Evolutionary conservation across 2,888 invertebrate genomes (phyloP).

Genomic region (Drosophila neotestacea): DNA sequence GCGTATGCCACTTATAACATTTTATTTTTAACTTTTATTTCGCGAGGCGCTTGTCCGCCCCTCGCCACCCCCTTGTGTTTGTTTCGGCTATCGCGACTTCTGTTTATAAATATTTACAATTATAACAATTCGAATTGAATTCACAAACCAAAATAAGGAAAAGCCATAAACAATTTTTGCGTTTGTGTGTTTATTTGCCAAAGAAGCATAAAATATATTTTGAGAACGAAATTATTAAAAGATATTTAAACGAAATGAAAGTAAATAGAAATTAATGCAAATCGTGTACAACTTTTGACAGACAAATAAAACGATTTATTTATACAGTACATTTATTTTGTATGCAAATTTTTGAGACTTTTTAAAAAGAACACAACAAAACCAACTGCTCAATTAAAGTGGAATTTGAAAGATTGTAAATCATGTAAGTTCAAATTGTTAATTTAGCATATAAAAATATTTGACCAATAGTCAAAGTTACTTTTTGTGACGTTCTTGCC

Average conservation of each 20-base stretch:
- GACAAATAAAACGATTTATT: conserved; percentile 40
- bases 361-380: conserved; percentile 20
- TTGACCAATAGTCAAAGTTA: neutral
- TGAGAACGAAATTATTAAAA: neutral
- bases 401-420: conserved; percentile 32
- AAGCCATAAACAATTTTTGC: conserved; percentile 35
- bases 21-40: conserved; percentile 61
- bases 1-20: conserved; percentile 64
- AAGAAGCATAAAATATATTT: conserved; percentile 25
- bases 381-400: conserved; percentile 31
- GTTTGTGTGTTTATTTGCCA: conserved; percentile 54
- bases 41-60: conserved; percentile 30
- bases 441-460: neutral
- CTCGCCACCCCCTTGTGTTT: conserved; percentile 11
- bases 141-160: conserved; percentile 32
- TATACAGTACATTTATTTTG: conserved; percentile 23
- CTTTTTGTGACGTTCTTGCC: conserved; percentile 23
- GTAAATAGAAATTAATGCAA: conserved; percentile 24
- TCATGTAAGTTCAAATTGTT: conserved; percentile 48
- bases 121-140: conserved; percentile 53
- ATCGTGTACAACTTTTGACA: conserved; percentile 24
- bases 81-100: conserved; percentile 29
- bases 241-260: conserved; percentile 17
- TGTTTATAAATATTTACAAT: conserved; percentile 61
- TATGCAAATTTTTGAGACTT: conserved; percentile 47